Evolutionary conservation across 1,140 invertebrate species (phyloP).

Genomic region (Octopus bimaculoides): DNA sequence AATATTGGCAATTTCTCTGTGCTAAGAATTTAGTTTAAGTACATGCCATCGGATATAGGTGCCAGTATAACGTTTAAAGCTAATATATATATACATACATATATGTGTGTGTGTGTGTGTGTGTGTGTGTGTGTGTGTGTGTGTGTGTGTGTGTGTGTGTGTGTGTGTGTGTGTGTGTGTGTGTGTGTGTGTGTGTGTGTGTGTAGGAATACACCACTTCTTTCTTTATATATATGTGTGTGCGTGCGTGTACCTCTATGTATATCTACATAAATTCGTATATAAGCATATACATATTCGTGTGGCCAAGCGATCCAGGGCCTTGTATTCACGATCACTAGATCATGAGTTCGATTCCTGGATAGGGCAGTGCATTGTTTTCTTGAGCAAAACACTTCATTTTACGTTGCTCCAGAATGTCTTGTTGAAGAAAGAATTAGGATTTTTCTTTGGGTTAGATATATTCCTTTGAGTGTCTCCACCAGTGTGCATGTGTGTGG

Average conservation of each 20-base stretch:
- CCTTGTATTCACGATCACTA: too few relatives aligned
- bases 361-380: too few relatives aligned
- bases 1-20: too few relatives aligned
- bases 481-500: background rate
- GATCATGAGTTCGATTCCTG: too few relatives aligned
- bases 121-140: background rate
- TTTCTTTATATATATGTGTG: background rate
- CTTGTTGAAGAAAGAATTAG: too few relatives aligned
- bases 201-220: background rate
- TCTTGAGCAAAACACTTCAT: too few relatives aligned
- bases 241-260: background rate
- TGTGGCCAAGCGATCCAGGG: background rate
- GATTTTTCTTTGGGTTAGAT: too few relatives aligned
- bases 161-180: conserved; percentile 11
- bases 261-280: background rate
- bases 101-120: conserved; percentile 22
- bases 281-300: background rate
- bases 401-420: too few relatives aligned
- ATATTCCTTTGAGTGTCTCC: background rate
- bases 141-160: conserved; percentile 14
- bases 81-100: background rate
- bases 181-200: conserved; percentile 1
- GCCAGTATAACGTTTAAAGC: too few relatives aligned
- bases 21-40: too few relatives aligned
- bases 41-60: too few relatives aligned